Evolutionary conservation across 2,888 invertebrate species (phyloP), one percentile per base, ranked within the genome.

Genomic region (Herminia tarsipennalis): DNA sequence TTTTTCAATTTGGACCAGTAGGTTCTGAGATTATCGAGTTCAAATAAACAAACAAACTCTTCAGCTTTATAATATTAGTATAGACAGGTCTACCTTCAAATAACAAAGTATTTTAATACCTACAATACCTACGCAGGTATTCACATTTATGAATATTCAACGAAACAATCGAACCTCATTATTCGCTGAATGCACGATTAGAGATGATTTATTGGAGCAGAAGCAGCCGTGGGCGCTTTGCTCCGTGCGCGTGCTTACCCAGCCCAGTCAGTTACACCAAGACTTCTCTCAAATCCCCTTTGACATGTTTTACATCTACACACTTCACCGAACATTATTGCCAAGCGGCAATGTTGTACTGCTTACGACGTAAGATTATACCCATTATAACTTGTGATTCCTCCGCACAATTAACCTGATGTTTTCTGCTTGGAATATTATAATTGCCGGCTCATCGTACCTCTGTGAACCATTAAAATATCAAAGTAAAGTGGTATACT

Each of bases 231-330:
- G 54, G 46, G 62, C 58, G 35, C 29, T 29, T 35, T 12, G 41
- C 20, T 30, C 25, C 27, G 42, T 28, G 49, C 40, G n/a, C n/a
- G n/a, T n/a, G n/a, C n/a, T n/a, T n/a, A n/a, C n/a, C n/a, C n/a
- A n/a, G n/a, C n/a, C n/a, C n/a, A 34, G 52, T 48, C 55, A 39
- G 52, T 52, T 51, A 61, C 66, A 56, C 55, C 58, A 60, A 67
- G 57, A 64, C 64, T 64, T 66, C 68, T 70, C 65, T 66, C 58
- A 68, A 73, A 73, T 63, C 65, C 72, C 62, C 47, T 32, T 61
- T 63, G 76, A 70, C 66, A 66, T 68, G 68, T 66, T 63, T 67
- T 64, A 61, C 44, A 61, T 67, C 41, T 56, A 48, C 60, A 55
- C 62, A 53, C 64, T 57, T 66, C 70, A 57, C 59, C 59, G 55